Percentiles rank a stretch among this genome's conserved stretches.
phyloP scores from a whole-genome alignment of 2,888 invertebrate species.

The Andrena dorsata region DNA sequence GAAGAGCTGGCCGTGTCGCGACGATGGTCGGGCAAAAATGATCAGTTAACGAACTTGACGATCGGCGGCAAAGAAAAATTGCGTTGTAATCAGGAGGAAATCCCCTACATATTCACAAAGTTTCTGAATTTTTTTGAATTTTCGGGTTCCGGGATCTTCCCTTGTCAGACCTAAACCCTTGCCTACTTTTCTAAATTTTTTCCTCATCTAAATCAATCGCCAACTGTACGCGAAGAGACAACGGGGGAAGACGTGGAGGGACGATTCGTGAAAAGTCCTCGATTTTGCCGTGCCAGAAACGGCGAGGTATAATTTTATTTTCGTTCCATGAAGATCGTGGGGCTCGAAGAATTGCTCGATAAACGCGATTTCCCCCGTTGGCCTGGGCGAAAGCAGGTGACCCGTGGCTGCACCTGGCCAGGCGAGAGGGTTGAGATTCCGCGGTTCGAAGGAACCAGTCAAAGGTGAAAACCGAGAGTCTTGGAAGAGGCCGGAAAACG shows the following conservation, averaged over 20 bases:
- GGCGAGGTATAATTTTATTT: neutral
- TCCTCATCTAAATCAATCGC: neutral
- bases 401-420: slow-evolving; percentile 55
- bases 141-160: no score
- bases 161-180: no score
- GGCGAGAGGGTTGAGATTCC: slow-evolving; percentile 41
- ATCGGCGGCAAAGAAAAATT: neutral
- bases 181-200: neutral
- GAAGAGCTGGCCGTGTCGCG: neutral
- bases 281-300: neutral
- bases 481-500: slow-evolving; percentile 57
- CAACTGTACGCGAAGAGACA: neutral
- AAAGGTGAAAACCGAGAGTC: slow-evolving; percentile 63
- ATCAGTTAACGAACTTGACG: neutral
- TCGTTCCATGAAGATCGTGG: no score
- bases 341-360: slow-evolving; percentile 10
- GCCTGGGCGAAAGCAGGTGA: slow-evolving; percentile 70
- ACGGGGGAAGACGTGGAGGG: neutral
- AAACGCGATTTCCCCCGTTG: slow-evolving; percentile 33
- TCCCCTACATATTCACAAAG: no score
- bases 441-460: slow-evolving; percentile 35
- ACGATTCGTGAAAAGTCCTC: slow-evolving; percentile 9
- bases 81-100: no score
- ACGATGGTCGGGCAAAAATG: neutral
- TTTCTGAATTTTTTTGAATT: no score